These are phyloP conservation scores for Scartelaos histophorus DNA, from an alignment of 2,113 vertebrate genomes.

Conservation along the genomic window DNA sequence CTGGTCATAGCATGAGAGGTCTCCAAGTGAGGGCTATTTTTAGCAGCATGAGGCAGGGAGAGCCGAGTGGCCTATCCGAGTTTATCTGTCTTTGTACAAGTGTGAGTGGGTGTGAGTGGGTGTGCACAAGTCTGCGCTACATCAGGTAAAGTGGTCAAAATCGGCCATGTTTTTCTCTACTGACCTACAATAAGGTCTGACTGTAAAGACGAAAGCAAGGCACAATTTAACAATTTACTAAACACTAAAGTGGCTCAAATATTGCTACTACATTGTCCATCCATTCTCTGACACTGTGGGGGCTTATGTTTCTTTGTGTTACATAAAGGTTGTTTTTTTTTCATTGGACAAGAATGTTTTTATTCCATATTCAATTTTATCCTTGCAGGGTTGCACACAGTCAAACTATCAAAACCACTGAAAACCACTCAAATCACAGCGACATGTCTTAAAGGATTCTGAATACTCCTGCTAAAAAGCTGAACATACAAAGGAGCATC, in stretches of 20 bases:
- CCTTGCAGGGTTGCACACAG: no score
- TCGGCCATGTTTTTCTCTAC: not conserved
- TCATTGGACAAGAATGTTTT: not conserved
- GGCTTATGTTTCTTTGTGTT: no score
- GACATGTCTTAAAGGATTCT: not conserved
- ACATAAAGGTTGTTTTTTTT: not conserved
- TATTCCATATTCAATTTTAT: not conserved
- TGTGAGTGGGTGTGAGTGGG: constrained; percentile 44
- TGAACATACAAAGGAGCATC: constrained; percentile 46
- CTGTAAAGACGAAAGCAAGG: constrained; percentile 41
- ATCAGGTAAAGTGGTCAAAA: constrained; percentile 9
- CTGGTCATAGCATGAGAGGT: constrained; percentile 50
- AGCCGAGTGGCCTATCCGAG: constrained; percentile 53
- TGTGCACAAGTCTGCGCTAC: constrained; percentile 9
- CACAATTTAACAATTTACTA: not conserved
- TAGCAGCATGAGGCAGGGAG: constrained; percentile 59
- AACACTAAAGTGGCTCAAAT: not conserved
- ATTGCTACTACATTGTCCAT: not conserved
- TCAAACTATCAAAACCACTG: not conserved
- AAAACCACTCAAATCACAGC: constrained; percentile 11
- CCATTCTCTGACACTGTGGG: not conserved
- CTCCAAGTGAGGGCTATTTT: constrained; percentile 69
- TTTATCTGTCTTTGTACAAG: constrained; percentile 31
- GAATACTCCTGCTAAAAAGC: constrained; percentile 2
- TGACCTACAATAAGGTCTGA: constrained; percentile 25